phyloP scores from a whole-genome alignment of 2,797 vertebrate genomes.

The Denticeps clupeoides region DNA sequence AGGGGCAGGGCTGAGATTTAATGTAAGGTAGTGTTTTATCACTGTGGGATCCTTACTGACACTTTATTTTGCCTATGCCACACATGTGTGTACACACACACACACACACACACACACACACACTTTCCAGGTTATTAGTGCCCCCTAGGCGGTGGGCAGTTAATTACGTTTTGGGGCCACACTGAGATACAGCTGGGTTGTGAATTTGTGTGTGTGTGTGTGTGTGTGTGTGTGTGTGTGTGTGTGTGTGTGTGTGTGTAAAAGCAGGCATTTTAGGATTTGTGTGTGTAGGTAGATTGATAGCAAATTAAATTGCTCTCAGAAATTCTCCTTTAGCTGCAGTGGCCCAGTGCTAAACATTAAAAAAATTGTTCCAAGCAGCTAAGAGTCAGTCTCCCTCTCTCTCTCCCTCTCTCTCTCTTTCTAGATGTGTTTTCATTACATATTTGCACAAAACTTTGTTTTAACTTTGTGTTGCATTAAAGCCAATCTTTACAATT shows the following conservation, averaged over 20 bases:
- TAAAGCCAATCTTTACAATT: too few species aligned
- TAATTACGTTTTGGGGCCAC: constrained; percentile 39
- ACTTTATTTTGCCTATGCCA: constrained; percentile 7
- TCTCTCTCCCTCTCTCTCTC: too few species aligned
- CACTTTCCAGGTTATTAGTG: not conserved
- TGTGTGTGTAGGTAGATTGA: too few species aligned
- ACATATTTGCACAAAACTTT: too few species aligned
- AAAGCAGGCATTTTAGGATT: too few species aligned
- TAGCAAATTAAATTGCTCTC: too few species aligned
- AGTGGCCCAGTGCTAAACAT: too few species aligned
- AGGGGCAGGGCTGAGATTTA: constrained; percentile 16
- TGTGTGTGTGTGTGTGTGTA: too few species aligned
- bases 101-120: constrained; percentile 17
- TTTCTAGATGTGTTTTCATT: too few species aligned
- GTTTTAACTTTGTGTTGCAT: too few species aligned
- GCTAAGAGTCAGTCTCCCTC: not conserved
- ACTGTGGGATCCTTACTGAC: constrained; percentile 56
- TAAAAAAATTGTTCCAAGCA: not conserved
- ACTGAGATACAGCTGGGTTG: too few species aligned
- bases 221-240: not conserved
- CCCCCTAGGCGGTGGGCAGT: constrained; percentile 27
- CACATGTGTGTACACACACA: constrained; percentile 14
- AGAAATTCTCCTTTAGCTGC: too few species aligned
- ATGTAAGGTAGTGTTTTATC: constrained; percentile 55
- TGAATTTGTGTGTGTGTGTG: not conserved